phyloP scores from a whole-genome alignment of 2,797 vertebrate genomes.

The Thripadectes ignobilis region DNA sequence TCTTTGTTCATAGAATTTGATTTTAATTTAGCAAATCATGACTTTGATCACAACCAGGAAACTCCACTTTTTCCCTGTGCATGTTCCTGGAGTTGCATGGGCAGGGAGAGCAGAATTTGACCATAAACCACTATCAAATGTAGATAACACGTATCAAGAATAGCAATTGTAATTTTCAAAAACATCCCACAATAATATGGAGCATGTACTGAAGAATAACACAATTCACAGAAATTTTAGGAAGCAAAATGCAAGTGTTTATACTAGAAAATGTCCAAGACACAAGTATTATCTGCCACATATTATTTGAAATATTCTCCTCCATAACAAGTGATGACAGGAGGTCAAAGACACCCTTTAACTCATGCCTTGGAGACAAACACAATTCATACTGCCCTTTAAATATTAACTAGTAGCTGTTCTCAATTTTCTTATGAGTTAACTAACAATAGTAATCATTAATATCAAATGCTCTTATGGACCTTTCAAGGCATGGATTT shows the following conservation, averaged over 20 bases:
- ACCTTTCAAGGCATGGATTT: neutral
- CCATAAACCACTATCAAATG: neutral
- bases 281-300: neutral
- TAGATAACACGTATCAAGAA: neutral
- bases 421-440: neutral
- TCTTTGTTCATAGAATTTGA: neutral
- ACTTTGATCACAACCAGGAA: neutral
- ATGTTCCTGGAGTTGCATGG: neutral
- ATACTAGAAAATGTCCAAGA: neutral
- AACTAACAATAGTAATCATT: neutral
- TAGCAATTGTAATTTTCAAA: neutral
- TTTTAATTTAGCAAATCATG: neutral
- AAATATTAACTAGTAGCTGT: slow-evolving; percentile 19
- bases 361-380: neutral
- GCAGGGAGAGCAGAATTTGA: neutral
- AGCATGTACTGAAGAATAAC: neutral
- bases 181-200: neutral
- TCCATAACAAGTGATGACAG: neutral
- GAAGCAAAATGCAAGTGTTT: neutral
- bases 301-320: slow-evolving; percentile 7
- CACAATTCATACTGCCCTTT: slow-evolving; percentile 1
- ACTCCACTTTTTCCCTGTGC: neutral
- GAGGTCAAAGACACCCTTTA: slow-evolving; percentile 31
- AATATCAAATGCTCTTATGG: neutral
- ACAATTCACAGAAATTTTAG: neutral